Evolutionary conservation across 2,888 invertebrate genomes (phyloP), one percentile per base, ranked within the genome.

Genomic region (Dorcus parallelipipedus): DNA sequence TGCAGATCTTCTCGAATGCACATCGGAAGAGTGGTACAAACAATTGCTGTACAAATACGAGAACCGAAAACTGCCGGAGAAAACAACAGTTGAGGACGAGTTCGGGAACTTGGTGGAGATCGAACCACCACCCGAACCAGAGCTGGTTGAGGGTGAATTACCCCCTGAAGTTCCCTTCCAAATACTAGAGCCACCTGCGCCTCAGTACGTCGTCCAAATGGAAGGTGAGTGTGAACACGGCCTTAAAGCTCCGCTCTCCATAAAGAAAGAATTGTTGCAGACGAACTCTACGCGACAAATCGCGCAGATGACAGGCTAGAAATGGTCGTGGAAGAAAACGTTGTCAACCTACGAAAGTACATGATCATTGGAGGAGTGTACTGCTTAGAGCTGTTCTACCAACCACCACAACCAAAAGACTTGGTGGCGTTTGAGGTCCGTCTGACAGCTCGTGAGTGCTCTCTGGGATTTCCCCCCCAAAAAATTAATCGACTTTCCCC

Each of bases 281-380:
- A 83, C 49, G 67, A 74, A 1, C 71, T 75, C 0, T 83, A 81
- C 55, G 70, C 69, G 0, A 78, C 77, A 52, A 81, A 78, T 45
- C 71, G 83, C 14, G 78, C 79, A 52, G 39, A 38, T n/a, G 20
- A 52, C 17, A 66, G 64, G 0, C 78, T 82, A 47, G 64, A 65
- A 17, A 71, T 70, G 0, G 71, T 79, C 3, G 76, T 83, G 0
- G 76, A 81, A 10, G 77, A 81, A 20, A 82, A 84, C 0, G 87
- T 89, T 70, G 73, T 93, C 0, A 92, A 93, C 76, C 78, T 93
- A 52, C 80, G 93, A 45, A 90, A 89, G 71, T 90, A 87, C 73
- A 82, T 80, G 0, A 84, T 93, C 52, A 83, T 92, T 10, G 92
- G 91, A 0, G 94, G 94, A 0, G 84, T 92, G 0, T 86, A 87